A percentile compares a stretch with the other conserved stretches of the same genome.
Evolutionary conservation across 2,797 vertebrate genomes (phyloP).

Genomic region (Sebastes wilsoni): DNA sequence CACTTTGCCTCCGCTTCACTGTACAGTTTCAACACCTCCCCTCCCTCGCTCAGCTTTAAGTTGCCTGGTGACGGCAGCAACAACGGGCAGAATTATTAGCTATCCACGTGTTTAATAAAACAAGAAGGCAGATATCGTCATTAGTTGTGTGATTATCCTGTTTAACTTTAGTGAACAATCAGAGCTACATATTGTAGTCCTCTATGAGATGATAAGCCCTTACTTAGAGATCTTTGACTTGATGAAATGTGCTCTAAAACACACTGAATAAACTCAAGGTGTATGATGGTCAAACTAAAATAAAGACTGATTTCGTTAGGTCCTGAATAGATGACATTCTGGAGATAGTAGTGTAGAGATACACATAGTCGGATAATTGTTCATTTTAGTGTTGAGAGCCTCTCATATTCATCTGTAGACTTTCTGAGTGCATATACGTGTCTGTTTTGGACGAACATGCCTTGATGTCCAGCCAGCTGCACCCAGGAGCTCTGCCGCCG

Average conservation of each 20-base stretch:
- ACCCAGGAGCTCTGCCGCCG: constrained; percentile 88
- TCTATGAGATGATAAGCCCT: background rate
- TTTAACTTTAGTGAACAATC: background rate
- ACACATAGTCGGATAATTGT: background rate
- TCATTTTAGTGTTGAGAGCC: background rate
- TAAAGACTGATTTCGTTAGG: background rate
- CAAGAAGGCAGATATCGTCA: background rate
- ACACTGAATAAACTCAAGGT: background rate
- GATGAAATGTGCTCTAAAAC: background rate
- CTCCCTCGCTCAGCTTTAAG: constrained; percentile 86
- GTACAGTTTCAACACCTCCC: constrained; percentile 89
- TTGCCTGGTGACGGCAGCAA: constrained; percentile 78
- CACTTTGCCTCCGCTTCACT: constrained; percentile 86
- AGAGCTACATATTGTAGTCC: background rate
- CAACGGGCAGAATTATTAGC: background rate
- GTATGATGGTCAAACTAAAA: background rate
- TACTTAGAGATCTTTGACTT: background rate
- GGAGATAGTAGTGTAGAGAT: background rate
- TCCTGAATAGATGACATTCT: background rate
- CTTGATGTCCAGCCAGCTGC: constrained; percentile 90
- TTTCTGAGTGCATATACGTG: background rate
- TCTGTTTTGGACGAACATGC: constrained; percentile 60
- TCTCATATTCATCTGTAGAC: background rate
- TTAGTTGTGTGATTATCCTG: too few relatives aligned
- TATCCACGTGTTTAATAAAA: background rate